Evolutionary conservation across 2,797 vertebrate species (phyloP).

Genomic region (Gymnoscopelus braueri): DNA sequence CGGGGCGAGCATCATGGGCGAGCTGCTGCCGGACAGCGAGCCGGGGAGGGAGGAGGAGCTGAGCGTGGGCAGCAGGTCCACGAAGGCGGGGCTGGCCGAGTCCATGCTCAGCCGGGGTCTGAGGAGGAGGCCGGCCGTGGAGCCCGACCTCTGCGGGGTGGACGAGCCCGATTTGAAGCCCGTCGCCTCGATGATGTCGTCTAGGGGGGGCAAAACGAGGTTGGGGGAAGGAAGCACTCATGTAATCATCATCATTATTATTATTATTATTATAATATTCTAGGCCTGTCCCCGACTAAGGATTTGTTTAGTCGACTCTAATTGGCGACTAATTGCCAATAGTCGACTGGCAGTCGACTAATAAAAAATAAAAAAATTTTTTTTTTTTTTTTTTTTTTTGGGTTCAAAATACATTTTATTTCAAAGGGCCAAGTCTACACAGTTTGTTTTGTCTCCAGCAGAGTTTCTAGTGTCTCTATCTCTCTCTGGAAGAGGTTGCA

Average conservation of each 20-base stretch:
- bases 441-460: too few relatives aligned
- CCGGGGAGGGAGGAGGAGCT: slow-evolving; percentile 90
- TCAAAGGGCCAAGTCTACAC: too few relatives aligned
- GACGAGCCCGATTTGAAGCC: slow-evolving; percentile 90
- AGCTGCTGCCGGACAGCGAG: slow-evolving; percentile 87
- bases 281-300: too few relatives aligned
- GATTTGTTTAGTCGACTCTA: too few relatives aligned
- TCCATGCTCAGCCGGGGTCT: slow-evolving; percentile 93
- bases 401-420: too few relatives aligned
- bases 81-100: slow-evolving; percentile 71
- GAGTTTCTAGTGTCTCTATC: too few relatives aligned
- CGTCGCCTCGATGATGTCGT: slow-evolving; percentile 89
- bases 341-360: too few relatives aligned
- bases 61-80: slow-evolving; percentile 84
- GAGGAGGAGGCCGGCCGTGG: slow-evolving; percentile 87
- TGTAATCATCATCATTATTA: background rate
- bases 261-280: too few relatives aligned
- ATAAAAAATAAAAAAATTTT: too few relatives aligned
- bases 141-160: slow-evolving; percentile 94
- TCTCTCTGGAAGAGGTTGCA: too few relatives aligned
- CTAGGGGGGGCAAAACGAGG: slow-evolving; percentile 63
- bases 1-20: slow-evolving; percentile 76
- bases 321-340: too few relatives aligned
- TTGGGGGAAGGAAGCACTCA: background rate
- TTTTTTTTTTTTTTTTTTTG: too few relatives aligned